These are phyloP conservation scores for Margarornis squamiger DNA, from an alignment of 2,797 vertebrate species.

Conservation along the genomic window DNA sequence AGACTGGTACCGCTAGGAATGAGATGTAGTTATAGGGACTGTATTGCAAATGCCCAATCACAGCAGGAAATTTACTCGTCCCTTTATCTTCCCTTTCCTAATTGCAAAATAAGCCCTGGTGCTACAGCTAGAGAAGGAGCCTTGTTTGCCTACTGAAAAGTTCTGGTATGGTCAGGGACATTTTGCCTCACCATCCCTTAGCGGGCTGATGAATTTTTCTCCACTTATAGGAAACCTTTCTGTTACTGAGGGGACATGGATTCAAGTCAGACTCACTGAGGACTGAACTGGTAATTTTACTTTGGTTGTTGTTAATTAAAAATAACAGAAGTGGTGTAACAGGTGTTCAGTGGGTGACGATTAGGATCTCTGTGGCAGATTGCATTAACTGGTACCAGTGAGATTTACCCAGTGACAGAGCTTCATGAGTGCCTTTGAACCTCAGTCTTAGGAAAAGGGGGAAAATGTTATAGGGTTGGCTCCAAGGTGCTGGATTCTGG, in stretches of 20 bases:
- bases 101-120: conserved; percentile 17
- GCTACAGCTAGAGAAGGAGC: neutral
- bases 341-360: neutral
- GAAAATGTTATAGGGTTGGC: neutral
- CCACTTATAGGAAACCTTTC: neutral
- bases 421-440: neutral
- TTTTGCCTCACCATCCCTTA: neutral
- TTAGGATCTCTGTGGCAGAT: neutral
- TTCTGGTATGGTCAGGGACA: neutral
- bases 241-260: neutral
- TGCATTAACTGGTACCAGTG: neutral
- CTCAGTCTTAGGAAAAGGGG: neutral
- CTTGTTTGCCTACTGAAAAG: conserved; percentile 19
- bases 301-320: conserved; percentile 42
- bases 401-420: neutral
- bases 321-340: neutral
- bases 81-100: conserved; percentile 55
- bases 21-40: conserved; percentile 43
- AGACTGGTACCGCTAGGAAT: conserved; percentile 54
- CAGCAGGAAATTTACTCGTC: conserved; percentile 62
- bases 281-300: neutral
- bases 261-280: neutral
- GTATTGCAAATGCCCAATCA: neutral
- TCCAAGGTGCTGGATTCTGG: neutral
- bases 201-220: conserved; percentile 1